Conservation (phyloP, 2,888 invertebrate species). For the Micropterix aruncella region DNA sequence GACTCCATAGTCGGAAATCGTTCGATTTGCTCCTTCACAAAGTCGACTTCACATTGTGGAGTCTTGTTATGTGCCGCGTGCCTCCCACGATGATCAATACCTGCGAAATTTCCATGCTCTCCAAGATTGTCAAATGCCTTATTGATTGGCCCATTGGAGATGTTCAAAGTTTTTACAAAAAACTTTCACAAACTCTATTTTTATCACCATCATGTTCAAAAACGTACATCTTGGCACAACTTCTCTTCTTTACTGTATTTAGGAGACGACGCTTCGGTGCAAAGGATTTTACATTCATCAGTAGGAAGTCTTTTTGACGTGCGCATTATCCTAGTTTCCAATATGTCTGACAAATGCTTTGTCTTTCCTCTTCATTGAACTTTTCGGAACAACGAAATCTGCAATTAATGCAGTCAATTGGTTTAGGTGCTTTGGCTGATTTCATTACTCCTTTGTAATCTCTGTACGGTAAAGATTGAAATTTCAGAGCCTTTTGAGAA, state of each 20-base stretch:
- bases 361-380: no score
- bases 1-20: conserved; percentile 13
- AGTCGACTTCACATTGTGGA: conserved; percentile 7
- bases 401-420: neutral
- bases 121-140: no score
- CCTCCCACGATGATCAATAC: conserved; percentile 11
- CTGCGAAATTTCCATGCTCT: no score
- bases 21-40: conserved; percentile 12
- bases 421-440: conserved; percentile 1
- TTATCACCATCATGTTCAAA: conserved; percentile 3
- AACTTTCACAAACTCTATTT: conserved; percentile 8
- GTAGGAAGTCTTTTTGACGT: neutral
- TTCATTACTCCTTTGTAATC: no score
- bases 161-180: no score
- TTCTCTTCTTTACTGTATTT: neutral
- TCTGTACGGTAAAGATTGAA: no score
- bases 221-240: conserved; percentile 6
- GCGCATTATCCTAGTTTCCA: neutral
- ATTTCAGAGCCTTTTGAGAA: neutral
- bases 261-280: neutral
- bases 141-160: no score
- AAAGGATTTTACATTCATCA: no score
- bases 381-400: neutral
- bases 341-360: no score
- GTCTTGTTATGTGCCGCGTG: conserved; percentile 12